phyloP scores from a whole-genome alignment of 1,140 invertebrate genomes.

The Drosophila truncata region DNA sequence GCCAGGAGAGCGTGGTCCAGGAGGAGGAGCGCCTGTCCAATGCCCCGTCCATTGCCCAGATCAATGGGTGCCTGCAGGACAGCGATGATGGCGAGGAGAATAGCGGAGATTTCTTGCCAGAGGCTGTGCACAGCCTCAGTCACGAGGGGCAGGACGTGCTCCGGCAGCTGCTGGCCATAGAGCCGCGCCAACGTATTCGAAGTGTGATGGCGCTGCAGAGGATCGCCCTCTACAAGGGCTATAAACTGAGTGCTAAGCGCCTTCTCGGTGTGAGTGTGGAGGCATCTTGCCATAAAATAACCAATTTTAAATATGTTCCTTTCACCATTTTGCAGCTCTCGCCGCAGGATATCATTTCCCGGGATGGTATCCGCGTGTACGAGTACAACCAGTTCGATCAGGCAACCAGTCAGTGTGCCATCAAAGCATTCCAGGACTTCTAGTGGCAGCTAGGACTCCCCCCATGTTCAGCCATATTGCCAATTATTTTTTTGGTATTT shows the following conservation, averaged over 20 bases:
- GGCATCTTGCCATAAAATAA: neutral
- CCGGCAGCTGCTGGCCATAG: constrained; percentile 83
- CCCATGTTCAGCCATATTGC: constrained; percentile 2
- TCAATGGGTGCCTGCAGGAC: constrained; percentile 55
- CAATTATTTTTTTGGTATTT: neutral
- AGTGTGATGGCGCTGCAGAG: constrained; percentile 85
- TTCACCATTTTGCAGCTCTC: constrained; percentile 34
- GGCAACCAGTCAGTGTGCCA: constrained; percentile 37
- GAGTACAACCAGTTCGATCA: constrained; percentile 35
- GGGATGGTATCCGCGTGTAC: constrained; percentile 50
- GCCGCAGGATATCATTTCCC: constrained; percentile 58
- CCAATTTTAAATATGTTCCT: no score
- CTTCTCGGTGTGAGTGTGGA: constrained; percentile 48
- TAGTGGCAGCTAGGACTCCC: constrained; percentile 10
- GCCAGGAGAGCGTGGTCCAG: constrained; percentile 2
- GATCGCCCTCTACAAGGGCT: constrained; percentile 86
- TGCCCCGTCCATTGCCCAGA: constrained; percentile 53
- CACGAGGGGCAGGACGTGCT: constrained; percentile 85
- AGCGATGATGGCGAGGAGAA: constrained; percentile 28
- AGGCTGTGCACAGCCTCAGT: constrained; percentile 63
- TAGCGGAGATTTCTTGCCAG: constrained; percentile 54
- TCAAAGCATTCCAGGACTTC: constrained; percentile 65
- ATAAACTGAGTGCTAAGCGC: constrained; percentile 70
- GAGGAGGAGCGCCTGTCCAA: constrained; percentile 40
- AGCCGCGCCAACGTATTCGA: constrained; percentile 85